A percentile compares a stretch with the other conserved stretches of the same genome.
Conservation (phyloP, 2,797 vertebrate species). For the Sebastes miniatus region DNA sequence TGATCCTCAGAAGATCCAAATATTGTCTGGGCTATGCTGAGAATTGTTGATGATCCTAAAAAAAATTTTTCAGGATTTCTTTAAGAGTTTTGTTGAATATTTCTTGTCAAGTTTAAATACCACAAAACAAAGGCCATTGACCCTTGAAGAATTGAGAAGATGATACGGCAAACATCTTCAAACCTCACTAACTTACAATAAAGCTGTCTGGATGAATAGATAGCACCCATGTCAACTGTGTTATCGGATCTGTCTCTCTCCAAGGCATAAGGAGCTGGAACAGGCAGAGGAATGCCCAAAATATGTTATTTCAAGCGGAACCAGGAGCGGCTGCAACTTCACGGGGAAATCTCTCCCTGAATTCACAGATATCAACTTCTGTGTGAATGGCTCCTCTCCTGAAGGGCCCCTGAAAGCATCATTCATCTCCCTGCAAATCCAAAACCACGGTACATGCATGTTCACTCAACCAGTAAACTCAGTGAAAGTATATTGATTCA, state of each 20-base stretch:
- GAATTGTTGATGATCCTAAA: background rate
- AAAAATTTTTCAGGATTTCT: background rate
- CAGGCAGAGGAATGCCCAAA: constrained; percentile 70
- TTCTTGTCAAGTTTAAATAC: background rate
- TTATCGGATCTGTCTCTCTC: background rate
- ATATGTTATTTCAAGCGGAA: constrained; percentile 48
- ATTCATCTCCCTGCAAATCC: constrained; percentile 72
- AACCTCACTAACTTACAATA: background rate
- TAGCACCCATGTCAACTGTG: background rate
- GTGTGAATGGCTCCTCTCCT: constrained; percentile 76
- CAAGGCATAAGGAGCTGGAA: constrained; percentile 73
- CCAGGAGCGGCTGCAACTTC: constrained; percentile 74
- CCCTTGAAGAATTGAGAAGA: background rate
- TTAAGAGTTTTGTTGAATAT: background rate
- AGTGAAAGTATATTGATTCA: background rate
- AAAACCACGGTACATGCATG: constrained; percentile 72
- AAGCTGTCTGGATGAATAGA: background rate
- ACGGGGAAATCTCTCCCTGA: constrained; percentile 49
- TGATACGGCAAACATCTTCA: background rate
- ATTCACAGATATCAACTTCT: constrained; percentile 78
- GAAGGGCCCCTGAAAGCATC: constrained; percentile 45
- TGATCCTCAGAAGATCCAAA: background rate
- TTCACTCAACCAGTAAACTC: background rate
- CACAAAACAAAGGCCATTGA: background rate
- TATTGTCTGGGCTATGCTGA: background rate